Evolutionary conservation across 1,140 invertebrate genomes (phyloP).

Genomic region (Tetramorium parvispinum): DNA sequence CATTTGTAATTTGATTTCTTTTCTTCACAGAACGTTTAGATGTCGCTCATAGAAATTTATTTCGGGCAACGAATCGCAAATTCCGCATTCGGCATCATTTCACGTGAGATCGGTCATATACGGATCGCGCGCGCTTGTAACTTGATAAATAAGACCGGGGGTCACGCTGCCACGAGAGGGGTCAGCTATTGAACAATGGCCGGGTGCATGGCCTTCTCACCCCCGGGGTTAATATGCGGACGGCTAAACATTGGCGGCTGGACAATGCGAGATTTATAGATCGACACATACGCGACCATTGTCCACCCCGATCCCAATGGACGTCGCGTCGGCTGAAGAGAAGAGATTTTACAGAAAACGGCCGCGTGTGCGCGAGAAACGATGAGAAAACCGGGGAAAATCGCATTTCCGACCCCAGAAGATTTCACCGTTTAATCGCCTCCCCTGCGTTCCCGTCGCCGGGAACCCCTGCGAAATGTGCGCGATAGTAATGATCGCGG

Average conservation of each 20-base stretch:
- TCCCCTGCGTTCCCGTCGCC: background rate
- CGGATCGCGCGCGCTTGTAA: conserved; percentile 71
- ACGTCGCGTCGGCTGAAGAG: background rate
- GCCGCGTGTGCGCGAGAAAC: background rate
- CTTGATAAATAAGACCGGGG: conserved; percentile 83
- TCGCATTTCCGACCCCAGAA: conserved; percentile 59
- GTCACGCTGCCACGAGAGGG: conserved; percentile 81
- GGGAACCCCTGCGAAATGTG: conserved; percentile 7
- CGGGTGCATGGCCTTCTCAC: conserved; percentile 81
- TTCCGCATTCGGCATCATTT: conserved; percentile 22
- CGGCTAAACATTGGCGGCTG: conserved; percentile 83
- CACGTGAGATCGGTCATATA: conserved; percentile 69
- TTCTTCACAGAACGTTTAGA: background rate
- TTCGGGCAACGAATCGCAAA: background rate
- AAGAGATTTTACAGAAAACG: conserved; percentile 64
- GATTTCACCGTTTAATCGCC: conserved; percentile 34
- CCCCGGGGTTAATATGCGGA: conserved; percentile 85
- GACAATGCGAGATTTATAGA: conserved; percentile 85
- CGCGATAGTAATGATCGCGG: background rate
- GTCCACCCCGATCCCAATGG: conserved; percentile 66
- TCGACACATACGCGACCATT: conserved; percentile 79
- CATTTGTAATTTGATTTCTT: background rate
- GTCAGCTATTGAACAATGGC: conserved; percentile 82
- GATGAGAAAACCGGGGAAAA: conserved; percentile 59
- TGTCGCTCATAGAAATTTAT: background rate